Conservation (phyloP, 2,113 vertebrate genomes). For the Nasalis larvatus region DNA sequence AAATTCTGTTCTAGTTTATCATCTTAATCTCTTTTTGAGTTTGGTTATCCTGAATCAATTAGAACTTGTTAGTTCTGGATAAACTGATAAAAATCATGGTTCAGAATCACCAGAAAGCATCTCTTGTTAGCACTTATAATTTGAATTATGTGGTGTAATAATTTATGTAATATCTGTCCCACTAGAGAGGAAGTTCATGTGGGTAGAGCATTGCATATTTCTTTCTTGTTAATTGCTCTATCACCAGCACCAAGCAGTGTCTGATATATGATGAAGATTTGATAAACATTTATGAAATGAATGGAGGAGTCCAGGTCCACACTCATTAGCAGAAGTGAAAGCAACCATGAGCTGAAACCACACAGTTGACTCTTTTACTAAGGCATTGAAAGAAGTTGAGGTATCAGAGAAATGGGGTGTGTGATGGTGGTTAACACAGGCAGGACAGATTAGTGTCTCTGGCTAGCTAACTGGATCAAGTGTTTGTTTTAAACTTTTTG, state of each 20-base stretch:
- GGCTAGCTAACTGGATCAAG: neutral
- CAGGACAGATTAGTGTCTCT: neutral
- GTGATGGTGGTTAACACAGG: neutral
- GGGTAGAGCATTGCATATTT: neutral
- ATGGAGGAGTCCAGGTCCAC: neutral
- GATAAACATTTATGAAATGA: slow-evolving; percentile 1
- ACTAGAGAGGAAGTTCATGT: neutral
- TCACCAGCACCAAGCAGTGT: neutral
- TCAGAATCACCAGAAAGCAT: neutral
- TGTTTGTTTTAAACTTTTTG: neutral
- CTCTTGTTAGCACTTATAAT: slow-evolving; percentile 11
- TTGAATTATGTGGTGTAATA: neutral
- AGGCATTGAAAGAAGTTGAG: neutral
- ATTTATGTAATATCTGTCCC: neutral
- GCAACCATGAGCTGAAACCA: neutral
- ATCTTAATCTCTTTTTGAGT: neutral
- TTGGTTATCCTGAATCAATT: neutral
- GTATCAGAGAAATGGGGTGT: neutral
- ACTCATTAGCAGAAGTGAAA: neutral
- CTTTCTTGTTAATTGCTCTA: neutral
- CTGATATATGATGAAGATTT: neutral
- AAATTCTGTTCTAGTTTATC: slow-evolving; percentile 4
- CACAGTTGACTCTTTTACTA: neutral
- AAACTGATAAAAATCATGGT: slow-evolving; percentile 42
- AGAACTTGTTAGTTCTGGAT: neutral